Conservation (phyloP, 2,888 invertebrate genomes). For the Copidosoma aretas region DNA sequence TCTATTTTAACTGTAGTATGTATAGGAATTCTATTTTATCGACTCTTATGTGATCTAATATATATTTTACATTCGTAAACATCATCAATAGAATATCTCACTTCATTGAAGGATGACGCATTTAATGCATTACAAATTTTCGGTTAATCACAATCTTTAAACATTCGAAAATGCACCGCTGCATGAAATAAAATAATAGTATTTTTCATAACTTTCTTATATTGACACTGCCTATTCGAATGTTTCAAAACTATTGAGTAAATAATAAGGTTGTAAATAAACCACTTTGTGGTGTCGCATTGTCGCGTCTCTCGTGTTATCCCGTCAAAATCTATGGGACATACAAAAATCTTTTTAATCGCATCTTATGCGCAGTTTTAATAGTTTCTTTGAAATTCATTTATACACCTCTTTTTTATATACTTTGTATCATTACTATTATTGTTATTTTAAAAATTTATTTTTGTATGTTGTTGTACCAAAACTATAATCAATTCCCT, state of each 20-base stretch:
- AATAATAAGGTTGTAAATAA: slow-evolving; percentile 39
- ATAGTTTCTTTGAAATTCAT: slow-evolving; percentile 26
- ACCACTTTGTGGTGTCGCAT: slow-evolving; percentile 50
- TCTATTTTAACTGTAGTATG: no score
- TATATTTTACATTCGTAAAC: slow-evolving; percentile 6
- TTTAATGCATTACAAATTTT: slow-evolving; percentile 34
- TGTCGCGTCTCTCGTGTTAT: slow-evolving; percentile 11
- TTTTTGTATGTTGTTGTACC: slow-evolving; percentile 31
- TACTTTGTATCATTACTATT: slow-evolving; percentile 32
- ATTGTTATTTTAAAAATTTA: slow-evolving; percentile 3
- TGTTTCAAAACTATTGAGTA: slow-evolving; percentile 13
- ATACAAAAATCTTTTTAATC: slow-evolving; percentile 48
- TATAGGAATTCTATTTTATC: no score
- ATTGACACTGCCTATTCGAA: slow-evolving; percentile 5
- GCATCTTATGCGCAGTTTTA: slow-evolving; percentile 53
- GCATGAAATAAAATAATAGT: slow-evolving; percentile 2
- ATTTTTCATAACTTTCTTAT: neutral
- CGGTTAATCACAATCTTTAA: slow-evolving; percentile 14
- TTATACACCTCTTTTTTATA: slow-evolving; percentile 26
- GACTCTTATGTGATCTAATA: no score
- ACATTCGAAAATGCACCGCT: slow-evolving; percentile 5
- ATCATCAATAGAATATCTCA: neutral
- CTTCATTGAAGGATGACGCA: slow-evolving; percentile 27
- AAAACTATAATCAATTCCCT: slow-evolving; percentile 43
- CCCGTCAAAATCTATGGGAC: slow-evolving; percentile 17